Evolutionary conservation across 2,888 invertebrate genomes (phyloP), one percentile per base, ranked within the genome.

Genomic region (Yponomeuta cagnagella): DNA sequence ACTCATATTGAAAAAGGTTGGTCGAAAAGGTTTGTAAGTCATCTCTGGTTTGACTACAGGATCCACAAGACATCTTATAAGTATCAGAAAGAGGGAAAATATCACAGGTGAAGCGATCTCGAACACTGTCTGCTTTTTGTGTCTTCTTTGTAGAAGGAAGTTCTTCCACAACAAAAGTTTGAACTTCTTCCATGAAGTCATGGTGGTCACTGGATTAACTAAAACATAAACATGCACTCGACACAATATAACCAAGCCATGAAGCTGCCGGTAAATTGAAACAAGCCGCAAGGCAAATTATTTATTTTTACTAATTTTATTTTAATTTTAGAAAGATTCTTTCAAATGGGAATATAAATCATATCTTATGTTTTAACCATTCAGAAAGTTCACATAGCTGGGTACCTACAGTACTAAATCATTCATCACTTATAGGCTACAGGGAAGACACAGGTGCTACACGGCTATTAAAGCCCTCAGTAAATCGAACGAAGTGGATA

Each of bases 121-220:
- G 75, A 96, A 89, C 8, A 94, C 72, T 6, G 96, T 95, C 84
- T 96, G 95, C 78, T 94, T 85, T 82, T 95, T 95, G 85, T 95
- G 95, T 75, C 96, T 92, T 85, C 93, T 95, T 89, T 97, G 96
- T 10, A 97, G 90, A 12, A 95, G 84, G 90, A 95, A 95, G 83
- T 97, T 97, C 85, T 97, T 97, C 97, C 97, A 97, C 76, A 96
- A 88, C 12, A 97, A 92, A 69, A 97, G 93, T 73, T 93, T 86
- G 80, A 97, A 94, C 83, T 95, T 95, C 73, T 93, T 86, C 85
- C 83, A 79, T 72, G 87, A 79, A 72, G 87, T 82, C 91, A 91
- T 91, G 75, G 74, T 85, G 68, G 71, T 12, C 52, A 58, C 52
- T 15, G 52, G 66, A 72, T 72, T 73, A 74, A 72, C 73, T 73